phyloP scores from a whole-genome alignment of 1,140 invertebrate species.

The Holotrichia oblita region DNA sequence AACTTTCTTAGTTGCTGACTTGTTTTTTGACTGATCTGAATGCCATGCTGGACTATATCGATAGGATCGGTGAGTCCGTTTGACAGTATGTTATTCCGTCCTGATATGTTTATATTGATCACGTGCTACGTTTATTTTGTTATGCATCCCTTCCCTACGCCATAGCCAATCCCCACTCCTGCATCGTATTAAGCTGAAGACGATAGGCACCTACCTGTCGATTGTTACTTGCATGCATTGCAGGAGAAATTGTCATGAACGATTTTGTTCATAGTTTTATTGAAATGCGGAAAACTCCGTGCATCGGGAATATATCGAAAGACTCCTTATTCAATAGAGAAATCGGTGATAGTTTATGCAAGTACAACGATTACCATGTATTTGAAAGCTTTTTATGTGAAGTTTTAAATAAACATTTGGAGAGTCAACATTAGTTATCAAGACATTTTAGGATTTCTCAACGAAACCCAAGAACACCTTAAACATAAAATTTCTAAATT shows the following conservation, averaged over 20 bases:
- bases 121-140: slow-evolving; percentile 55
- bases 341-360: too few species aligned
- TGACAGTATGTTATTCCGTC: not conserved
- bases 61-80: slow-evolving; percentile 54
- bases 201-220: not conserved
- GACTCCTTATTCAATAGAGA: too few species aligned
- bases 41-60: slow-evolving; percentile 54
- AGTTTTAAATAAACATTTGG: too few species aligned
- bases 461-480: too few species aligned
- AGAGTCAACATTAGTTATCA: too few species aligned
- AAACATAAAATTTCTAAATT: too few species aligned
- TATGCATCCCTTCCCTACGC: not conserved
- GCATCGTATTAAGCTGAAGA: not conserved
- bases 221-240: not conserved
- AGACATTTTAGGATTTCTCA: too few species aligned
- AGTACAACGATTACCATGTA: too few species aligned
- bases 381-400: too few species aligned
- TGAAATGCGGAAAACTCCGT: too few species aligned
- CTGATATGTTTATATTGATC: slow-evolving; percentile 50
- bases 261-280: too few species aligned
- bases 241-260: too few species aligned
- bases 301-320: not conserved
- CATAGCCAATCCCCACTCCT: not conserved
- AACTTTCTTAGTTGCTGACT: not conserved
- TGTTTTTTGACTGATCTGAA: not conserved